These are phyloP conservation scores for Chironomus riparius DNA, from an alignment of 2,888 invertebrate species.

Conservation along the genomic window DNA sequence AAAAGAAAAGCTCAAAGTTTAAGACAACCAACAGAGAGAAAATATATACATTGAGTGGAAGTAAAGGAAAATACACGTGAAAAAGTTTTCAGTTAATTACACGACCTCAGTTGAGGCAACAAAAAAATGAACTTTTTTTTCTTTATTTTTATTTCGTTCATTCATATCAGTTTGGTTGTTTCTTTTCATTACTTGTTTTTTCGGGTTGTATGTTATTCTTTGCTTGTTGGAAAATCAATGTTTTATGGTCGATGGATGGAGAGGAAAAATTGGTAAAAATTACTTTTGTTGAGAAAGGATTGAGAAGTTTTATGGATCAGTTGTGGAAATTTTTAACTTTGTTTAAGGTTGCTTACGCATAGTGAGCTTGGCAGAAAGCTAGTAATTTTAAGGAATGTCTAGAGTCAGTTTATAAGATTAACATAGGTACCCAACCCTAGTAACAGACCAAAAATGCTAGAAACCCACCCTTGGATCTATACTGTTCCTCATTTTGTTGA, in stretches of 20 bases:
- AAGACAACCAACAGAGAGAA: background rate
- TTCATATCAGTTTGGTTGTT: no score
- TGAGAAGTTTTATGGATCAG: background rate
- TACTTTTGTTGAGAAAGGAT: background rate
- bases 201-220: background rate
- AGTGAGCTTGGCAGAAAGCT: no score
- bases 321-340: no score
- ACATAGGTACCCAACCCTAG: no score
- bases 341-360: no score
- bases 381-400: no score
- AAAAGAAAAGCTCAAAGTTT: background rate
- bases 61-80: background rate
- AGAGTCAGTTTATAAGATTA: no score
- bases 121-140: background rate
- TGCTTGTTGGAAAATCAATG: background rate
- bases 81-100: conserved; percentile 10
- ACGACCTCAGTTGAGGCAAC: conserved; percentile 2
- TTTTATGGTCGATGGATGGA: background rate
- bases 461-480: no score
- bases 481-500: no score
- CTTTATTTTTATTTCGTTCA: background rate
- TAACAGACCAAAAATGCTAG: no score
- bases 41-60: background rate
- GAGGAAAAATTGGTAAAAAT: background rate
- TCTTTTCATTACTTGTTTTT: background rate